These are phyloP conservation scores for Tor tambroides DNA, from an alignment of 2,113 vertebrate genomes.

Conservation along the genomic window DNA sequence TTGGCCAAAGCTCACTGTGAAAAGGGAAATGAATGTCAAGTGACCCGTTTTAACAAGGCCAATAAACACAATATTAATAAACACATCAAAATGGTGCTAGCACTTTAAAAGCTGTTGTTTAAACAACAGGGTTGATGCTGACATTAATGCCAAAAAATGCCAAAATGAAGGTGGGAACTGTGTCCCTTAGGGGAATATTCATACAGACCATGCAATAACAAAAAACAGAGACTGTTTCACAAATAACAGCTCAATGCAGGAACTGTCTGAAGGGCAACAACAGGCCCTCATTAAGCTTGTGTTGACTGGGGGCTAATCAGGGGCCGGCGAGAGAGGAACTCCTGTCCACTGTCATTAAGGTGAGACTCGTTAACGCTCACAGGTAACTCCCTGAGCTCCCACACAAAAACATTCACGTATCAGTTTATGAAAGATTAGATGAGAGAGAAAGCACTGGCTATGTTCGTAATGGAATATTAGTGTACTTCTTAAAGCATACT, in stretches of 20 bases:
- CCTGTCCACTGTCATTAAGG: slow-evolving; percentile 59
- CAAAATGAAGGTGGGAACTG: slow-evolving; percentile 18
- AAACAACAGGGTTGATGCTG: slow-evolving; percentile 7
- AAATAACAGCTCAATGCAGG: slow-evolving; percentile 57
- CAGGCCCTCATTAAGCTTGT: slow-evolving; percentile 53
- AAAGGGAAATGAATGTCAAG: neutral
- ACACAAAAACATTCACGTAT: slow-evolving; percentile 18
- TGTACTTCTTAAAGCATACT: neutral
- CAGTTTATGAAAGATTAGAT: neutral
- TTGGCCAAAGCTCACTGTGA: neutral
- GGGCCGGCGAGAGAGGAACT: slow-evolving; percentile 38
- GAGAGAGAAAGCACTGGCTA: neutral
- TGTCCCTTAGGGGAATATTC: neutral
- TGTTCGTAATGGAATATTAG: neutral
- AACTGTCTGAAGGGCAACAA: slow-evolving; percentile 39
- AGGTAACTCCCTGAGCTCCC: slow-evolving; percentile 57
- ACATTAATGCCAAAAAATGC: slow-evolving; percentile 29
- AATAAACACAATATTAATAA: slow-evolving; percentile 1
- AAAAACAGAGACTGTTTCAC: slow-evolving; percentile 59
- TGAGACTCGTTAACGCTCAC: slow-evolving; percentile 61
- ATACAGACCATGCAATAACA: slow-evolving; percentile 48
- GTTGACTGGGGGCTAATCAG: slow-evolving; percentile 58
- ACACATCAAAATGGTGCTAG: slow-evolving; percentile 3
- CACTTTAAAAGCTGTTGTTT: slow-evolving; percentile 1
- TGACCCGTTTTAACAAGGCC: neutral